These are phyloP conservation scores for Dione juno DNA, from an alignment of 2,888 invertebrate genomes.

Conservation along the genomic window DNA sequence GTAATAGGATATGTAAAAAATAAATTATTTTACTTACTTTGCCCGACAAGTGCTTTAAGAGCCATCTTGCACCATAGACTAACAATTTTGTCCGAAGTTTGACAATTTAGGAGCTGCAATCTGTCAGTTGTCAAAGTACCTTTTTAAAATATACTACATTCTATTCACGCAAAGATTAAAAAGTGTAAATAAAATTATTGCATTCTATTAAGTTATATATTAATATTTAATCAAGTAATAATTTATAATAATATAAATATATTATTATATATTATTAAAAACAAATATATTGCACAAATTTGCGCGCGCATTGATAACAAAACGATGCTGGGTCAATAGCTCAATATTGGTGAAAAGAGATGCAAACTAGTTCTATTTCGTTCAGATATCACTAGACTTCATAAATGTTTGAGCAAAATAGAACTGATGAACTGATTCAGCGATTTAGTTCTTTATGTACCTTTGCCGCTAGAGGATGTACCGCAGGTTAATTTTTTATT, in stretches of 20 bases:
- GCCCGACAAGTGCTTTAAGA: constrained; percentile 93
- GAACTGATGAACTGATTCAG: constrained; percentile 21
- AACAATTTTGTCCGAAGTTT: constrained; percentile 44
- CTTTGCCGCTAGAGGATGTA: constrained; percentile 58
- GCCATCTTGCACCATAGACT: constrained; percentile 88
- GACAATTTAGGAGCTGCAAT: not conserved
- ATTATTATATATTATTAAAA: not conserved
- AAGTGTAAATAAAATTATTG: not conserved
- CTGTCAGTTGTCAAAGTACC: constrained; percentile 11
- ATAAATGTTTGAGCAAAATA: constrained; percentile 36
- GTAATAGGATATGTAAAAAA: not conserved
- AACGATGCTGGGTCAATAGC: constrained; percentile 71
- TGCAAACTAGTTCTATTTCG: constrained; percentile 54
- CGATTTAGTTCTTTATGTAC: constrained; percentile 64
- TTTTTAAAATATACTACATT: not conserved
- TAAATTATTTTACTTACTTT: constrained; percentile 87
- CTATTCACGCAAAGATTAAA: not conserved
- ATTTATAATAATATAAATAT: not conserved
- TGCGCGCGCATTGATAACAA: constrained; percentile 61
- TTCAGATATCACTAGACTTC: constrained; percentile 42
- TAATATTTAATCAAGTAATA: not conserved
- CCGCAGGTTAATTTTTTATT: constrained; percentile 50
- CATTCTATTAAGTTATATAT: not conserved
- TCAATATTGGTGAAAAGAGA: constrained; percentile 67
- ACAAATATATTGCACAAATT: constrained; percentile 1